phyloP scores from a whole-genome alignment of 2,113 vertebrate genomes.

The Maccullochella peelii region DNA sequence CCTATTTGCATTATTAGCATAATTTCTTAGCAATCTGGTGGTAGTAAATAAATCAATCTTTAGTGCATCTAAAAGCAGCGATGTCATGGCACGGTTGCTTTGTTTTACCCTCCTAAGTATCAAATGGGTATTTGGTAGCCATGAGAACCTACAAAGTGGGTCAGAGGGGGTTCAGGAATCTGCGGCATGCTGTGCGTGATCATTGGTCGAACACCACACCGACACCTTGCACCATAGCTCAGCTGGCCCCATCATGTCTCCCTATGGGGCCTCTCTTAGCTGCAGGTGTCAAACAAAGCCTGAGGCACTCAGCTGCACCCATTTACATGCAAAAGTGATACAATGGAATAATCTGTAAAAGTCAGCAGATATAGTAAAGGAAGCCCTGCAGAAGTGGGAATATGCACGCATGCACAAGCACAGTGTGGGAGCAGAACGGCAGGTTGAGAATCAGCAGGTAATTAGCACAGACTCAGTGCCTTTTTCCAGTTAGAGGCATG shows the following conservation, averaged over 20 bases:
- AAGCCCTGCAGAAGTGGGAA: constrained; percentile 41
- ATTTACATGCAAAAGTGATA: constrained; percentile 37
- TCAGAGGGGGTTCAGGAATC: constrained; percentile 55
- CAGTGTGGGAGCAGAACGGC: constrained; percentile 59
- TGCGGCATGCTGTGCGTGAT: constrained; percentile 33
- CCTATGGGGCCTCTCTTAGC: constrained; percentile 22
- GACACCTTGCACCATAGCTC: constrained; percentile 14
- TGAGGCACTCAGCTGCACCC: neutral
- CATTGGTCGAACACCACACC: constrained; percentile 25
- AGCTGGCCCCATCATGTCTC: constrained; percentile 12
- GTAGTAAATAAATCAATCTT: neutral
- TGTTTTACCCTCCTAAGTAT: constrained; percentile 27
- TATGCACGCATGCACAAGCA: constrained; percentile 47
- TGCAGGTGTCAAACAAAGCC: constrained; percentile 53
- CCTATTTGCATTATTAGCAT: neutral
- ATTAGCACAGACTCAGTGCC: constrained; percentile 43
- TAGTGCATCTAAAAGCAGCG: neutral
- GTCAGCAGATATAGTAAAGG: constrained; percentile 38
- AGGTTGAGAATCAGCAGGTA: constrained; percentile 77
- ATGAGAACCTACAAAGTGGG: constrained; percentile 36
- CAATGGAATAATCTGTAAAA: constrained; percentile 34
- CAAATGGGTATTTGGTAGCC: neutral
- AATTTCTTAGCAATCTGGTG: neutral
- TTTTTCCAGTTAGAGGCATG: constrained; percentile 35
- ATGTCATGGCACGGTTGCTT: constrained; percentile 3